Conservation (phyloP, 2,113 vertebrate species). For the Clupea harengus region DNA sequence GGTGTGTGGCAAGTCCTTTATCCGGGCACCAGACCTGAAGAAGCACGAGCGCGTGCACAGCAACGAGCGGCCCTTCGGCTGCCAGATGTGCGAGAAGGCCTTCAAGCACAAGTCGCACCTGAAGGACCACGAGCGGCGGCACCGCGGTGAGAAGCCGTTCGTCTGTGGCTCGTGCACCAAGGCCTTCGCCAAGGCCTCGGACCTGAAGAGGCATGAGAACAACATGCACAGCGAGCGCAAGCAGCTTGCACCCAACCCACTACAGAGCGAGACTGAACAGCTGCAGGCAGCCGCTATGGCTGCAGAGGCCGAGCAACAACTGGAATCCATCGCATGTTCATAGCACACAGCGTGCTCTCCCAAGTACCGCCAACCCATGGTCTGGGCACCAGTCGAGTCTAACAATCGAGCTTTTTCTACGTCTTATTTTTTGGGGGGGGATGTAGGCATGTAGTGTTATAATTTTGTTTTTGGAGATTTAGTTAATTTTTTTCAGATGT, state of each 20-base stretch:
- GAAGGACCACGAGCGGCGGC: constrained; percentile 96
- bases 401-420: constrained; percentile 23
- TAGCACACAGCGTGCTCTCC: constrained; percentile 30
- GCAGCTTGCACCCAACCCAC: constrained; percentile 83
- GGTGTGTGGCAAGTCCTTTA: constrained; percentile 96
- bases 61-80: constrained; percentile 94
- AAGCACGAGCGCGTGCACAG: constrained; percentile 96
- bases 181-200: constrained; percentile 97
- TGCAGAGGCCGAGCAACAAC: constrained; percentile 84
- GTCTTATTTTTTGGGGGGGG: constrained; percentile 18
- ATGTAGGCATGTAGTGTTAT: constrained; percentile 6
- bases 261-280: constrained; percentile 87
- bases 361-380: constrained; percentile 20
- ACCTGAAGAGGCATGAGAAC: constrained; percentile 98
- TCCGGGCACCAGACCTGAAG: constrained; percentile 93
- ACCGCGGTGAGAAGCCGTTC: constrained; percentile 95
- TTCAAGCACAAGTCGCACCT: constrained; percentile 99
- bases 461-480: neutral
- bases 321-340: constrained; percentile 85
- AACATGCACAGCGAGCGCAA: constrained; percentile 99
- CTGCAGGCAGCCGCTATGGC: constrained; percentile 89
- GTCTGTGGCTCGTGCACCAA: constrained; percentile 96
- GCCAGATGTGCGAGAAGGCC: constrained; percentile 97
- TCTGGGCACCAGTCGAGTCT: constrained; percentile 33
- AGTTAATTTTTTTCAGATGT: constrained; percentile 1